Conservation (phyloP, 2,797 vertebrate genomes). For the Sebastes minor region DNA sequence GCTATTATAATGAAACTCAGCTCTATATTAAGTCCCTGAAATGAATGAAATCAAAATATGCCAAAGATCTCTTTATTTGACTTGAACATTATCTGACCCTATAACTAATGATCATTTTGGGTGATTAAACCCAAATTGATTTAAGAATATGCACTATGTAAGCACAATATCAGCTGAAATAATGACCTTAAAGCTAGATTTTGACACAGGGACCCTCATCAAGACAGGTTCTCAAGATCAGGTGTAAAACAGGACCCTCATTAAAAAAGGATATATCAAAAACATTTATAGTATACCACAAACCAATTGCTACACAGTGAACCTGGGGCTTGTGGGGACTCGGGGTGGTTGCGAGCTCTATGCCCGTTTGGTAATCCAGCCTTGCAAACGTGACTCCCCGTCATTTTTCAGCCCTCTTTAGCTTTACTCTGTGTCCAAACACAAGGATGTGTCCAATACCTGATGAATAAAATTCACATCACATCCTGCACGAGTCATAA, state of each 20-base stretch:
- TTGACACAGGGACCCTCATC: background rate
- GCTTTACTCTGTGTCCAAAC: background rate
- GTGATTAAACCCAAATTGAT: background rate
- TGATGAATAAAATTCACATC: background rate
- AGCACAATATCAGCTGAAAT: background rate
- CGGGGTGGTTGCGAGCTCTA: background rate
- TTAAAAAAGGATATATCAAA: background rate
- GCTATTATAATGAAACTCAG: no score
- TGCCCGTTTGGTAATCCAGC: background rate
- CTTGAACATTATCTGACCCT: no score
- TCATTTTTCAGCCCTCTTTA: background rate
- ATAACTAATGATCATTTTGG: no score
- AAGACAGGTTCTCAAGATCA: background rate
- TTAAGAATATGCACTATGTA: background rate
- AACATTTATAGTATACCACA: background rate
- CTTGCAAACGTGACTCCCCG: background rate
- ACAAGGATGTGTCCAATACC: background rate
- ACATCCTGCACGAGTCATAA: background rate
- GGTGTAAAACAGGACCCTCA: rapidly evolving
- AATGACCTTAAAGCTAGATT: background rate
- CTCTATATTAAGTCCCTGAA: no score
- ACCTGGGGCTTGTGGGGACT: background rate
- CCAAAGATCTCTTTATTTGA: no score
- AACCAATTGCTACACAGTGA: background rate
- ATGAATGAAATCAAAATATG: no score